Base-by-base conservation (phyloP, 92 coral and sea anemone species). In the Hydrozoanthus gracilis region DNA sequence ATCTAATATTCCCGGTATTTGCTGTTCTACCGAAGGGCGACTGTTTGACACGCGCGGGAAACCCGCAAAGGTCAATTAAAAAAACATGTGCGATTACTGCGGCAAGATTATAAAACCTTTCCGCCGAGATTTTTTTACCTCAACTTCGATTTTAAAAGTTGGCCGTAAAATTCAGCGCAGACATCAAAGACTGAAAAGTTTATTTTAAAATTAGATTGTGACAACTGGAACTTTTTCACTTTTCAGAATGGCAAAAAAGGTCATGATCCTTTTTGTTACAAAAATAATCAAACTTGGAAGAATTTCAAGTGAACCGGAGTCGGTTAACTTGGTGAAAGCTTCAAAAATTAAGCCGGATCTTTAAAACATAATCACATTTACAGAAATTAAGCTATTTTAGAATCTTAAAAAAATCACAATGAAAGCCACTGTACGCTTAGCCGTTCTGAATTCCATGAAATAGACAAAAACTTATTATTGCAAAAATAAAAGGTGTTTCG, bases 181-280 rank as follows among this genome's bases (percentile, higher is more conserved):
- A 61, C 60, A 80, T 80, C 47, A 80, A 80, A 65, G 85, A 48
- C 48, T 7, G 15, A 44, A 74, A 50, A 14, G 18, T 74, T 15
- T 48, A 16, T 66, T 79, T 80, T 49, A 60, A 50, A 27, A n/a
- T 66, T 58, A 64, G 66, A 64, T 10, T 48, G 17, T 64, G 73
- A 65, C 61, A 80, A 45, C 46, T 49, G 8, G 49, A n/a, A 51
- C 65, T 76, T 76, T 51, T 76, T 68, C 73, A 10, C 49, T 17
- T 35, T 76, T 76, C 65, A n/a, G 56, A 50, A 48, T 13, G 74
- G 39, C 50, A 46, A 80, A 80, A 80, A 80, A 47, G 85, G 85
- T 80, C 85, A 6, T 65, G 75, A 80, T 80, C 85, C 73, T 80
- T 80, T 80, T 80, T 67, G 85, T 80, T 80, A 65, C 61, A 65